phyloP scores from a whole-genome alignment of 2,113 vertebrate species.

The Crotalus horridus region DNA sequence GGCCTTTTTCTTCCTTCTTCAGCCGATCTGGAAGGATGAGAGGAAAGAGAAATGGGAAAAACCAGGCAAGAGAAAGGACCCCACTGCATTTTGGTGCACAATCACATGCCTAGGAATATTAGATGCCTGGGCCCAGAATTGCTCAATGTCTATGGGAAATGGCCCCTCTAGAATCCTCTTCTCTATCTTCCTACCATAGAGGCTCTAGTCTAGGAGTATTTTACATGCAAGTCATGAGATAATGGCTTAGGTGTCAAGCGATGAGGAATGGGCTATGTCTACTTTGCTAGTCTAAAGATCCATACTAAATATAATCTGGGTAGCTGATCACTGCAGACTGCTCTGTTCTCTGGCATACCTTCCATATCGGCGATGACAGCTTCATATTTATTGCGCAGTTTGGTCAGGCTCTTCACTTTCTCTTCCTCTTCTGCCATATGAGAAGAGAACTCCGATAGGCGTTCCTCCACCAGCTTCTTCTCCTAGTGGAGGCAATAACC shows the following conservation, averaged over 20 bases:
- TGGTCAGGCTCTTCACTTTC: constrained; percentile 86
- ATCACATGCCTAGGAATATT: not conserved
- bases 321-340: not conserved
- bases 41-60: not conserved
- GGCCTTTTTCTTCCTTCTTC: constrained; percentile 86
- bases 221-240: too few relatives aligned
- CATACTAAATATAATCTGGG: not conserved
- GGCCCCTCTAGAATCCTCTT: not conserved
- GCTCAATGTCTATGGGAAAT: not conserved
- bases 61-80: not conserved
- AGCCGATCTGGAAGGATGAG: constrained; percentile 75
- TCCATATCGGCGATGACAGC: constrained; percentile 84
- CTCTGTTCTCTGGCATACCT: constrained; percentile 63
- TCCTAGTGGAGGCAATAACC: constrained; percentile 66
- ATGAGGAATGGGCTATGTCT: not conserved
- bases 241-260: not conserved
- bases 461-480: constrained; percentile 82
- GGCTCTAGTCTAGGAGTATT: not conserved
- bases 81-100: not conserved
- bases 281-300: not conserved
- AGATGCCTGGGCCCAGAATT: not conserved
- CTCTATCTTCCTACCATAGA: not conserved
- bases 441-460: constrained; percentile 79
- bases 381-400: constrained; percentile 87
- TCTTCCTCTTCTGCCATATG: constrained; percentile 87